A percentile compares a stretch with the other conserved stretches of the same genome.
Evolutionary conservation across 2,797 vertebrate species (phyloP).

Genomic region (Peromyscus eremicus): DNA sequence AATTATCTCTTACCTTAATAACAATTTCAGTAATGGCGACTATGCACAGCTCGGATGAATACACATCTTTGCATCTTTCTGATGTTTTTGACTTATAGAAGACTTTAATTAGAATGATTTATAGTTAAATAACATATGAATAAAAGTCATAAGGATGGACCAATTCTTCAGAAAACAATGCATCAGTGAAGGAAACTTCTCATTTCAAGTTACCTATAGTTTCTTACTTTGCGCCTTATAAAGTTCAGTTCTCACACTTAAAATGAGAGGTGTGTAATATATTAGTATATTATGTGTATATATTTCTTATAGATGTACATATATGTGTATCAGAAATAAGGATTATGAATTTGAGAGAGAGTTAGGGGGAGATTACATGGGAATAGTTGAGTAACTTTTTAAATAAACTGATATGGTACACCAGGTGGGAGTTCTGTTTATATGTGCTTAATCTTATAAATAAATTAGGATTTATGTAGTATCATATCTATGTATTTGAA

Average conservation of each 20-base stretch:
- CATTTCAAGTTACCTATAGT: constrained; percentile 37
- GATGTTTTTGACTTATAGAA: constrained; percentile 70
- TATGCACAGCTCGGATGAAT: constrained; percentile 45
- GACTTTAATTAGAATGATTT: constrained; percentile 73
- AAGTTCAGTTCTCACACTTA: constrained; percentile 49
- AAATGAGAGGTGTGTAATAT: background rate
- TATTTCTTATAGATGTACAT: background rate
- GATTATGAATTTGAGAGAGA: background rate
- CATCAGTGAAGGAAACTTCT: constrained; percentile 18
- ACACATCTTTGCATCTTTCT: constrained; percentile 63
- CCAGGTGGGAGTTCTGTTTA: background rate
- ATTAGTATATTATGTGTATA: background rate
- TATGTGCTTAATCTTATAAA: background rate
- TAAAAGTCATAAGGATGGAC: constrained; percentile 56
- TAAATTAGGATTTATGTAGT: background rate
- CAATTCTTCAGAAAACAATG: constrained; percentile 46
- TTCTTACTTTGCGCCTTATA: constrained; percentile 44
- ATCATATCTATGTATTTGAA: background rate
- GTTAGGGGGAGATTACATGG: background rate
- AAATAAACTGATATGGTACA: background rate
- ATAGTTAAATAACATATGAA: constrained; percentile 64
- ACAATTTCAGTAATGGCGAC: constrained; percentile 58
- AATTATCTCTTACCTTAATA: constrained; percentile 75
- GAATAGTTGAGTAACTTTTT: background rate
- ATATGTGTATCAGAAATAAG: too few relatives aligned